phyloP scores from a whole-genome alignment of 2,888 invertebrate species.

The Cantharis lateralis region DNA sequence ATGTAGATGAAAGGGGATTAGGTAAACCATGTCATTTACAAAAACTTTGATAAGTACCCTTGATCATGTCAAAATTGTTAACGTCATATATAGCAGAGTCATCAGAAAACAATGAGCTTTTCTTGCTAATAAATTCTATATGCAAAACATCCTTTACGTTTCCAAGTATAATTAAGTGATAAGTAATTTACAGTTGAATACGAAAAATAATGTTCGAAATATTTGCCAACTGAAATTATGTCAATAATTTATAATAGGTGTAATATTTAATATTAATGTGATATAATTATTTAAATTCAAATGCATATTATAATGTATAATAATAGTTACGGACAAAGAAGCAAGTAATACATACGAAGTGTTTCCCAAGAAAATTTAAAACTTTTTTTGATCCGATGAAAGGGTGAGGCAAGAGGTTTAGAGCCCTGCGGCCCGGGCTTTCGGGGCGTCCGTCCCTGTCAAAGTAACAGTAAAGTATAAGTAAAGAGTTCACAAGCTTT shows the following conservation, averaged over 20 bases:
- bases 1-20: neutral
- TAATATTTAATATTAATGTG: too few relatives aligned
- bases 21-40: neutral
- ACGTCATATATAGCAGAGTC: constrained; percentile 25
- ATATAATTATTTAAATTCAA: too few relatives aligned
- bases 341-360: too few relatives aligned
- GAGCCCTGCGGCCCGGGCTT: too few relatives aligned
- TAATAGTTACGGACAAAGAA: too few relatives aligned
- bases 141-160: constrained; percentile 6
- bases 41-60: constrained; percentile 10
- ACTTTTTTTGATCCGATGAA: too few relatives aligned
- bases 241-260: neutral
- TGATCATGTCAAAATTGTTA: constrained; percentile 24
- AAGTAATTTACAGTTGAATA: neutral
- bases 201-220: neutral
- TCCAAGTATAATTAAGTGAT: neutral
- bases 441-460: too few relatives aligned
- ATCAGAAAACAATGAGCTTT: constrained; percentile 22
- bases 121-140: constrained; percentile 15
- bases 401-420: too few relatives aligned
- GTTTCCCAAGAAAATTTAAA: too few relatives aligned
- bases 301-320: too few relatives aligned
- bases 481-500: too few relatives aligned
- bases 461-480: too few relatives aligned
- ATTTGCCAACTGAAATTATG: neutral